Evolutionary conservation across 2,888 invertebrate genomes (phyloP).

Genomic region (Rhingia rostrata): DNA sequence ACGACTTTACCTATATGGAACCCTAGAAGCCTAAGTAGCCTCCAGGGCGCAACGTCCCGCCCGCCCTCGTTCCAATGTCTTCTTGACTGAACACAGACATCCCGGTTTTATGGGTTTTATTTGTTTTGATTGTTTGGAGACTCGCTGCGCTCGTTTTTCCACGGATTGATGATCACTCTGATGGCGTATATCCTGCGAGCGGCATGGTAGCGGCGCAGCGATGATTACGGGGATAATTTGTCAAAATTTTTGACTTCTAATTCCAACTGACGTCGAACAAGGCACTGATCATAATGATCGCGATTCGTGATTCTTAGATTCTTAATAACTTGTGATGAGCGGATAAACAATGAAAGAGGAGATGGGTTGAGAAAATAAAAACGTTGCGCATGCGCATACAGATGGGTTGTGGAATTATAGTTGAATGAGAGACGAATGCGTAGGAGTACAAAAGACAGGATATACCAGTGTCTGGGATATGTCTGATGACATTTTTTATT

Average conservation of each 20-base stretch:
- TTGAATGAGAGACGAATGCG: neutral
- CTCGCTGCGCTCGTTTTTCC: slow-evolving; percentile 49
- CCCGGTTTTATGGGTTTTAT: slow-evolving; percentile 55
- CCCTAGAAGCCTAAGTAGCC: slow-evolving; percentile 67
- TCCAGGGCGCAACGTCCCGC: slow-evolving; percentile 45
- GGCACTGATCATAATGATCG: slow-evolving; percentile 74
- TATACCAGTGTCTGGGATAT: slow-evolving; percentile 28
- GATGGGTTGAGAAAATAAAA: slow-evolving; percentile 37
- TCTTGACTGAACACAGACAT: slow-evolving; percentile 55
- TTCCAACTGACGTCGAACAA: slow-evolving; percentile 75
- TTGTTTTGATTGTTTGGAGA: slow-evolving; percentile 67
- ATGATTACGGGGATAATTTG: slow-evolving; percentile 74
- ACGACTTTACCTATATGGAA: slow-evolving; percentile 19
- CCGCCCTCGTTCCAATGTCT: neutral
- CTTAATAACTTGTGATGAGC: slow-evolving; percentile 74
- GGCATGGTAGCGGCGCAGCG: slow-evolving; percentile 39
- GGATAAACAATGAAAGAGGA: slow-evolving; percentile 72
- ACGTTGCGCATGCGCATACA: neutral
- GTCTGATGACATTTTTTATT: slow-evolving; percentile 14
- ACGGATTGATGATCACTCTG: slow-evolving; percentile 67
- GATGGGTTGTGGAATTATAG: neutral
- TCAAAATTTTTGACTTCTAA: slow-evolving; percentile 75
- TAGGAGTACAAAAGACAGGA: slow-evolving; percentile 23
- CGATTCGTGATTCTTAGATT: slow-evolving; percentile 74
- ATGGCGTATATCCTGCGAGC: slow-evolving; percentile 55